These are phyloP conservation scores for Stenotaenia linearis DNA, from an alignment of 2,888 invertebrate genomes.

Conservation along the genomic window DNA sequence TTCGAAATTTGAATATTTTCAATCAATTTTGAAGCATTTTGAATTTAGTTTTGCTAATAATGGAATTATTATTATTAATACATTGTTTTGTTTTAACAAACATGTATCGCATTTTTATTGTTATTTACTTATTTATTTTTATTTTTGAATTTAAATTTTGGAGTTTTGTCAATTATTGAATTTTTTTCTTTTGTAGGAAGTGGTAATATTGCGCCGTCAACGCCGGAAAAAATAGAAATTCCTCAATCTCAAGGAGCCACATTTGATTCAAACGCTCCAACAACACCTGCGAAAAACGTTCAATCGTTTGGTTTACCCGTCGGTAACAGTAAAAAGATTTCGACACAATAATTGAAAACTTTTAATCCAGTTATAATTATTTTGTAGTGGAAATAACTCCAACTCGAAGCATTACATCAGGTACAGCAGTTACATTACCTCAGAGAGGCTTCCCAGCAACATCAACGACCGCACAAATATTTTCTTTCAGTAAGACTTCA, in stretches of 20 bases:
- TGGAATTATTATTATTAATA: no score
- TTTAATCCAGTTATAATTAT: not conserved
- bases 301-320: not conserved
- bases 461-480: not conserved
- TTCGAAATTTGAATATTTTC: no score
- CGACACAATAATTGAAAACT: no score
- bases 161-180: no score
- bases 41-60: no score
- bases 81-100: no score
- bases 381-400: not conserved
- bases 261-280: slow-evolving; percentile 40
- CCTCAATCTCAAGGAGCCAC: not conserved
- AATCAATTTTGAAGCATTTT: no score
- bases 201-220: no score
- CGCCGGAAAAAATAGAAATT: no score
- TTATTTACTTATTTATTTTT: no score
- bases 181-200: slow-evolving; percentile 16
- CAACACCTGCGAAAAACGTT: slow-evolving; percentile 35
- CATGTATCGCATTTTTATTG: no score
- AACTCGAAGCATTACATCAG: slow-evolving; percentile 28
- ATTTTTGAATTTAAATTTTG: no score
- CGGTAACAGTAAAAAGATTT: not conserved
- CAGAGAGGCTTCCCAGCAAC: not conserved
- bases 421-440: not conserved
- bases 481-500: not conserved